phyloP scores from a whole-genome alignment of 2,888 invertebrate species.

The Poecilobothrus nobilitatus region DNA sequence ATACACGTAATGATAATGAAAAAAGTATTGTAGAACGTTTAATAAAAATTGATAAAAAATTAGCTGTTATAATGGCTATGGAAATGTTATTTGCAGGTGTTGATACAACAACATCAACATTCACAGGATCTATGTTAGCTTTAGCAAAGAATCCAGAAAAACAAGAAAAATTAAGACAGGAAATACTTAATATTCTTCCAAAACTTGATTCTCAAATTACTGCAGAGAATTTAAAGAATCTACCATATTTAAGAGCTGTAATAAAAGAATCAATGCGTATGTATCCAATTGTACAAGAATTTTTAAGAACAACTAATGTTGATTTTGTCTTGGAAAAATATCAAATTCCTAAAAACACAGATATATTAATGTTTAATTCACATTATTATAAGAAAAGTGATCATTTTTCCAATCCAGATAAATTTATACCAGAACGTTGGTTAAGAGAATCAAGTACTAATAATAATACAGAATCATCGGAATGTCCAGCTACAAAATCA shows the following conservation, averaged over 20 bases:
- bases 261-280: conserved; percentile 64
- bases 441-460: conserved; percentile 28
- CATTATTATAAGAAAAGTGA: conserved; percentile 55
- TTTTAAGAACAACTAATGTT: conserved; percentile 46
- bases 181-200: conserved; percentile 45
- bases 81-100: conserved; percentile 64
- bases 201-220: conserved; percentile 41
- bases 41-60: conserved; percentile 51
- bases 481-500: conserved; percentile 22
- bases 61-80: conserved; percentile 58
- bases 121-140: conserved; percentile 49
- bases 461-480: neutral
- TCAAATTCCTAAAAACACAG: conserved; percentile 54
- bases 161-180: conserved; percentile 52
- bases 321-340: conserved; percentile 58
- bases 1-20: conserved; percentile 37
- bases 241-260: conserved; percentile 60
- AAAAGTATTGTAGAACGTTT: conserved; percentile 56
- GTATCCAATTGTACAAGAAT: conserved; percentile 53
- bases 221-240: conserved; percentile 41
- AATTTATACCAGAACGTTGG: conserved; percentile 70
- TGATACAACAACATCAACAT: conserved; percentile 51
- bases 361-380: conserved; percentile 62
- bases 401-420: conserved; percentile 52
- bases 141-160: conserved; percentile 52